phyloP scores from a whole-genome alignment of 2,113 vertebrate species.

The Catagonus wagneri region DNA sequence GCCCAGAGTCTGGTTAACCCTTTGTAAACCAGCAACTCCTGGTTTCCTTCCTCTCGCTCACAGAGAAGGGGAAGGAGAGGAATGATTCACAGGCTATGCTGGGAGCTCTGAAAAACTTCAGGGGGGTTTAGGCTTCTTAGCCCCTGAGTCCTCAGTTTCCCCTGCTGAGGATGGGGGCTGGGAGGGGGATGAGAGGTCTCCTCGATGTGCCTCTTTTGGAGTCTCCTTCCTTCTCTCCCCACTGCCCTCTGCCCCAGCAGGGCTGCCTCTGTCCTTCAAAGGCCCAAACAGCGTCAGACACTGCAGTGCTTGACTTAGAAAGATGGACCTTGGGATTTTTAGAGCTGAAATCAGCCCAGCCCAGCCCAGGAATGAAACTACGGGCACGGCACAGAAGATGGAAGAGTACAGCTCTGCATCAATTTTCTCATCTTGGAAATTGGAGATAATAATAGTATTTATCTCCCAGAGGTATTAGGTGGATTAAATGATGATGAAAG shows the following conservation, averaged over 20 bases:
- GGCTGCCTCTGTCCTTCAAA: background rate
- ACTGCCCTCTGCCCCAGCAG: background rate
- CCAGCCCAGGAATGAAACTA: background rate
- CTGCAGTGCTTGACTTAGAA: background rate
- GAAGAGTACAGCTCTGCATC: background rate
- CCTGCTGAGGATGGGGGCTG: too few species aligned
- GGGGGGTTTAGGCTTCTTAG: background rate
- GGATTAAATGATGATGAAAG: conserved; percentile 71
- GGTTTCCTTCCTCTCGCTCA: background rate
- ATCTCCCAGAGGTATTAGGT: conserved; percentile 62
- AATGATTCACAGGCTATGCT: background rate
- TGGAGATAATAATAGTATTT: conserved; percentile 76
- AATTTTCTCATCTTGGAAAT: conserved; percentile 74
- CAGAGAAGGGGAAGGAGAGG: background rate
- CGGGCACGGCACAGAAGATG: background rate
- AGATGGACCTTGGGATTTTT: background rate
- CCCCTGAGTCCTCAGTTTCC: background rate
- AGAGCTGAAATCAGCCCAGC: conserved; percentile 14
- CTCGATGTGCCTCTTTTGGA: background rate
- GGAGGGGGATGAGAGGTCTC: background rate
- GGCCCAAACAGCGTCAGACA: background rate
- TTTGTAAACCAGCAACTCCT: conserved; percentile 28
- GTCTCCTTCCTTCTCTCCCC: background rate
- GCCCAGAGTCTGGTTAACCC: conserved; percentile 49
- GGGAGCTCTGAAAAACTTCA: background rate